Evolutionary conservation across 2,888 invertebrate genomes (phyloP).

Genomic region (Eumacrocentrus americanus): DNA sequence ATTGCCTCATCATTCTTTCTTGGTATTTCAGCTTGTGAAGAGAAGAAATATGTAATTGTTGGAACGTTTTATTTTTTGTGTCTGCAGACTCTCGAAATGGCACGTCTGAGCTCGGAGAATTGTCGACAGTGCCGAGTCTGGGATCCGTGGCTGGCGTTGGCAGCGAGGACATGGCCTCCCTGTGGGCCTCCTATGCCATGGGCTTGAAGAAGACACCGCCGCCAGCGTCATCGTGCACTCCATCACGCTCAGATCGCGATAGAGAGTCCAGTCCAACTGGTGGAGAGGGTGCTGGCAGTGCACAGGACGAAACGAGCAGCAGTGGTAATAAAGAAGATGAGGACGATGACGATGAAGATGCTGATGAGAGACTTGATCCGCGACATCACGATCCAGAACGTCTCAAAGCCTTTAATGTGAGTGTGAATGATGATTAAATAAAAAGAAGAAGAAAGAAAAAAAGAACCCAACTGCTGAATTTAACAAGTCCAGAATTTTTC

Average conservation of each 20-base stretch:
- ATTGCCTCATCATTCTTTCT: neutral
- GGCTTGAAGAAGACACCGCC: slow-evolving; percentile 69
- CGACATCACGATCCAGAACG: slow-evolving; percentile 91
- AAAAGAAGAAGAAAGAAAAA: neutral
- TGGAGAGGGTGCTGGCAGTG: slow-evolving; percentile 69
- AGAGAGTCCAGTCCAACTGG: slow-evolving; percentile 73
- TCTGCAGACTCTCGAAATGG: slow-evolving; percentile 58
- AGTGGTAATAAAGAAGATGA: slow-evolving; percentile 87
- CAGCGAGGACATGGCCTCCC: slow-evolving; percentile 78
- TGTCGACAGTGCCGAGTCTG: slow-evolving; percentile 60
- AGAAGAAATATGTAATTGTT: no score
- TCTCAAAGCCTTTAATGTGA: slow-evolving; percentile 94
- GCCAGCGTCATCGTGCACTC: slow-evolving; percentile 55
- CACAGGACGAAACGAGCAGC: slow-evolving; percentile 87
- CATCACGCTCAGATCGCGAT: slow-evolving; percentile 58
- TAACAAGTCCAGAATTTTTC: neutral
- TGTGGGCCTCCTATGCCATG: slow-evolving; percentile 87
- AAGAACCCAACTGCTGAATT: neutral
- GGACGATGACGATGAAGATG: slow-evolving; percentile 88
- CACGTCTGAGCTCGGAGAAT: slow-evolving; percentile 54
- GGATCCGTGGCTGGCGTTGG: slow-evolving; percentile 63
- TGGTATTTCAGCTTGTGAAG: no score
- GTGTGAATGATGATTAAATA: slow-evolving; percentile 45
- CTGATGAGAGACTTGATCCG: slow-evolving; percentile 88
- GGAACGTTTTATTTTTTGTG: slow-evolving; percentile 19